Conservation (phyloP, 2,888 invertebrate species). For the Eledone cirrhosa region DNA sequence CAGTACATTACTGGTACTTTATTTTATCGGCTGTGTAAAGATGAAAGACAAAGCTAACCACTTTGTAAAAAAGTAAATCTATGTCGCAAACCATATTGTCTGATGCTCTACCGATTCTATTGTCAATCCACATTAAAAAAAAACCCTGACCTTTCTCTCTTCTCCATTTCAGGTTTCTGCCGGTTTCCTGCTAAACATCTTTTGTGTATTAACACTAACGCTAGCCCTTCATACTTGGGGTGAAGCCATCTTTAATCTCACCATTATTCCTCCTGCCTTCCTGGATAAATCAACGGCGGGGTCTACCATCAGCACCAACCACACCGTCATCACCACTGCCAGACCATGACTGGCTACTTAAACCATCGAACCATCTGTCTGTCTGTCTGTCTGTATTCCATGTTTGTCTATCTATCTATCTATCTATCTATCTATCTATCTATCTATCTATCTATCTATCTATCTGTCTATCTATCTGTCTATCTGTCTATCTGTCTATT, state of each 20-base stretch:
- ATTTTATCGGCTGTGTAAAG: too few relatives aligned
- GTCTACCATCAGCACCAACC: too few relatives aligned
- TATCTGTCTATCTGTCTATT: too few relatives aligned
- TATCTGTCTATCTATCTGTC: too few relatives aligned
- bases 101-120: background rate
- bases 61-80: background rate
- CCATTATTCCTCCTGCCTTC: conserved; percentile 39
- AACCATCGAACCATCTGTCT: background rate
- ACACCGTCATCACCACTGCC: too few relatives aligned
- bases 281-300: conserved; percentile 31
- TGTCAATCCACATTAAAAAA: background rate
- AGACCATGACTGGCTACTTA: background rate
- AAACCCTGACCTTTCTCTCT: background rate
- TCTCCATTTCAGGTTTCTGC: conserved; percentile 42
- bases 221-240: conserved; percentile 52
- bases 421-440: too few relatives aligned
- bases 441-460: too few relatives aligned
- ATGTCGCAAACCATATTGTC: background rate
- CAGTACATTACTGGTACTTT: too few relatives aligned
- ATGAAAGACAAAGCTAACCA: too few relatives aligned
- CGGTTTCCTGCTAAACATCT: conserved; percentile 48
- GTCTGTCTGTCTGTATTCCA: too few relatives aligned
- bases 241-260: conserved; percentile 47
- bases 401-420: too few relatives aligned
- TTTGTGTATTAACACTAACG: conserved; percentile 37